Evolutionary conservation across 1,140 invertebrate species (phyloP), one percentile per base, ranked within the genome.

Genomic region (Ostrea edulis): DNA sequence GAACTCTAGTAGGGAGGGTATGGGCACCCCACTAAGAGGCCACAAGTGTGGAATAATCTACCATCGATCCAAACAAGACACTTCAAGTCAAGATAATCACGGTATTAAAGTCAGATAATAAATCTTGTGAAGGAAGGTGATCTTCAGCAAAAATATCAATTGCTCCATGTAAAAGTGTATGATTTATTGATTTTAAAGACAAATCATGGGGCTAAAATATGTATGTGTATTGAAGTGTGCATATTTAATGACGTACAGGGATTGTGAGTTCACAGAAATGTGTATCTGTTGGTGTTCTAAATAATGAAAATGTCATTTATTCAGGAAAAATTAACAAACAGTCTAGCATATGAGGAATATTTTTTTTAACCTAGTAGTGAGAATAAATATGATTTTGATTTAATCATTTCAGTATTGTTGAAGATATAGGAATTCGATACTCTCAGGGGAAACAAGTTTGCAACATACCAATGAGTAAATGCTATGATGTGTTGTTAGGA

Each of bases 91-190:
- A 77, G 68, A 77, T 77, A 77, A 77, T 77, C 68, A 35, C 35
- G 25, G 68, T 77, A 77, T 77, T 77, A 77, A 77, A 77, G 68
- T 77, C 68, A 77, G 68, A 77, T 77, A 22, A 77, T 77, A 77
- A 77, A 77, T 77, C 68, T 77, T 77, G 68, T 29, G 68, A 77
- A 77, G 22, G 22, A 11, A 77, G 68, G 68, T 25, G 68, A 77
- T 77, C 68, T 35, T 77, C 29, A 77, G 68, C 68, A 35, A 77
- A 77, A 77, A 77, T 77, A 77, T 77, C 68, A 29, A 77, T 77
- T 77, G 11, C 25, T 77, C 68, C 68, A 35, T 77, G 68, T 77
- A 29, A 25, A 77, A 11, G 25, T 29, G 14, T 77, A 0, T 12
- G 11, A 77, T 29, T 14, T 77, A 77, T 77, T 77, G 68, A 77